Conservation (phyloP, 2,797 vertebrate genomes). For the Muscicapa comitata region DNA sequence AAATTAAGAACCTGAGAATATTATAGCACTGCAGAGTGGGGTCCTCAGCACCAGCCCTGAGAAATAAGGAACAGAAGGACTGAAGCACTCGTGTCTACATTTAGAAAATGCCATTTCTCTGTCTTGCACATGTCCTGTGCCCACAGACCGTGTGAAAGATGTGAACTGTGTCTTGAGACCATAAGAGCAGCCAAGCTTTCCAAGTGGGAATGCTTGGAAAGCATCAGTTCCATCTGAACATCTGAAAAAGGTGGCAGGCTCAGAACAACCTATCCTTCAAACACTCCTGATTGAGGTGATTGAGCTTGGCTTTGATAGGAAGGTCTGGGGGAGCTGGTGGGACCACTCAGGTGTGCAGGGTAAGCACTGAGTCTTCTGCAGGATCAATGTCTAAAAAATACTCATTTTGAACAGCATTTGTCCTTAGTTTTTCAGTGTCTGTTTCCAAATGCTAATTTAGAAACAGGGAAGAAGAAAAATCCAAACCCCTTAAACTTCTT, state of each 20-base stretch:
- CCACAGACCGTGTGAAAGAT: background rate
- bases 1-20: background rate
- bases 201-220: background rate
- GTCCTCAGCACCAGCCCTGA: background rate
- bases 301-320: background rate
- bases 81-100: background rate
- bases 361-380: background rate
- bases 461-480: background rate
- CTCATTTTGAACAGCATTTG: background rate
- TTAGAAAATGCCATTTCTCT: background rate
- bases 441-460: background rate
- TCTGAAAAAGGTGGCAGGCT: background rate
- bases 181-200: background rate
- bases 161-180: background rate
- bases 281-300: rapidly evolving
- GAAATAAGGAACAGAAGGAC: background rate
- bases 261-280: background rate
- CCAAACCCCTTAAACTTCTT: background rate
- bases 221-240: background rate
- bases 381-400: background rate
- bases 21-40: background rate
- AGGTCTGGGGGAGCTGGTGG: background rate
- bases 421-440: background rate
- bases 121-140: background rate
- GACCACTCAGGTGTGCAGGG: background rate